These are phyloP conservation scores for Pseudoips prasinana DNA, from an alignment of 2,888 invertebrate genomes.

Conservation along the genomic window DNA sequence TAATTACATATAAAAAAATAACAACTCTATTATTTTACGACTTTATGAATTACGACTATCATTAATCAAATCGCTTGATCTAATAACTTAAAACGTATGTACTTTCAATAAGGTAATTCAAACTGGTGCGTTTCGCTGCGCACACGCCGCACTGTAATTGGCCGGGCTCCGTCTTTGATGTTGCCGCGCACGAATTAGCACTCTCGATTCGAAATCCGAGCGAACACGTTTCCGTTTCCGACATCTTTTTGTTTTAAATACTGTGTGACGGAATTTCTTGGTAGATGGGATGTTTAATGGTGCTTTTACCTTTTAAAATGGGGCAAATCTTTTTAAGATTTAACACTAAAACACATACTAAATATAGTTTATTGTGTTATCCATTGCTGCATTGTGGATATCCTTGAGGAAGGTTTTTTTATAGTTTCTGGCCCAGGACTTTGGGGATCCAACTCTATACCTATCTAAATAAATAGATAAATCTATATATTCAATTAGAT, in stretches of 20 bases:
- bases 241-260: constrained; percentile 34
- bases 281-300: constrained; percentile 18
- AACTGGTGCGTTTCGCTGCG: constrained; percentile 65
- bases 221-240: constrained; percentile 59
- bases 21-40: too few relatives aligned
- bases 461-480: too few relatives aligned
- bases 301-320: constrained; percentile 20
- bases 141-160: constrained; percentile 62
- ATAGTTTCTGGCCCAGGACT: too few relatives aligned
- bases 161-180: constrained; percentile 62
- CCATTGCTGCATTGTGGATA: too few relatives aligned
- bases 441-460: too few relatives aligned
- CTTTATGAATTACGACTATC: too few relatives aligned
- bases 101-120: constrained; percentile 31
- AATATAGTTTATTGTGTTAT: too few relatives aligned
- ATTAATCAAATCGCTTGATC: constrained; percentile 1
- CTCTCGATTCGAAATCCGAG: constrained; percentile 51
- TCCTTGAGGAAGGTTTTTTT: too few relatives aligned
- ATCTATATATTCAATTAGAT: too few relatives aligned
- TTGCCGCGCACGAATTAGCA: constrained; percentile 69
- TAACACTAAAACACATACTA: too few relatives aligned
- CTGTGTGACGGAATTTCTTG: constrained; percentile 24
- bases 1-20: too few relatives aligned
- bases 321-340: too few relatives aligned
- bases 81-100: constrained; percentile 17